phyloP scores from a whole-genome alignment of 2,113 vertebrate genomes.

The Eulemur rufifrons region DNA sequence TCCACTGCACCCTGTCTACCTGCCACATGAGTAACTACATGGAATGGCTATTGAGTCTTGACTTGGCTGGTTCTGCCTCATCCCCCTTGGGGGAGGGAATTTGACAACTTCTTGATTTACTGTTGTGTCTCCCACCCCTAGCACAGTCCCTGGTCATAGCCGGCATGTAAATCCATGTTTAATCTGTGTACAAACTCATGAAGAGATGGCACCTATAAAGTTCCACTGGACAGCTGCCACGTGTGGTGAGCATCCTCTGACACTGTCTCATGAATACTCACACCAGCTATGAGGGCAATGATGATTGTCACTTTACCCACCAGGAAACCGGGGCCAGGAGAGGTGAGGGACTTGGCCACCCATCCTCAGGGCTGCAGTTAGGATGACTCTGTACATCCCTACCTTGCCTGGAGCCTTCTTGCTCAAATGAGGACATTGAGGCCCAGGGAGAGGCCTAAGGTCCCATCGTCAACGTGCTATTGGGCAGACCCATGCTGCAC shows the following conservation, averaged over 20 bases:
- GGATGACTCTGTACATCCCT: fast-evolving
- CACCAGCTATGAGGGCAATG: fast-evolving
- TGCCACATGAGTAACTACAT: fast-evolving
- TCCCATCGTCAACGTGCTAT: neutral
- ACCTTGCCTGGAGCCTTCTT: neutral
- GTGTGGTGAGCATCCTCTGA: neutral
- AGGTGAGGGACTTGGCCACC: neutral
- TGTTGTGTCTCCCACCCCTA: neutral
- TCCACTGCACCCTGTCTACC: neutral
- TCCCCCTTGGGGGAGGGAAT: neutral
- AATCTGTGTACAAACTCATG: neutral
- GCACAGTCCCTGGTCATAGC: neutral
- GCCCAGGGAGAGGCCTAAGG: neutral
- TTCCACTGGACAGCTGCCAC: fast-evolving
- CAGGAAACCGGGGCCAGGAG: neutral
- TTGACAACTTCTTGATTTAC: neutral
- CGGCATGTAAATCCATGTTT: neutral
- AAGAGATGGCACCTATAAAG: neutral
- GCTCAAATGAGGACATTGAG: neutral
- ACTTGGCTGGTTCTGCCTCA: neutral
- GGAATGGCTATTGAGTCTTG: neutral
- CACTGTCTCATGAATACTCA: neutral
- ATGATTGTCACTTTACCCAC: too few species aligned
- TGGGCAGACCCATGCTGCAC: neutral
- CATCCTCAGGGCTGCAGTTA: neutral